Base-by-base conservation (phyloP, 2,113 vertebrate genomes). In the Emydocephalus ijimae region DNA sequence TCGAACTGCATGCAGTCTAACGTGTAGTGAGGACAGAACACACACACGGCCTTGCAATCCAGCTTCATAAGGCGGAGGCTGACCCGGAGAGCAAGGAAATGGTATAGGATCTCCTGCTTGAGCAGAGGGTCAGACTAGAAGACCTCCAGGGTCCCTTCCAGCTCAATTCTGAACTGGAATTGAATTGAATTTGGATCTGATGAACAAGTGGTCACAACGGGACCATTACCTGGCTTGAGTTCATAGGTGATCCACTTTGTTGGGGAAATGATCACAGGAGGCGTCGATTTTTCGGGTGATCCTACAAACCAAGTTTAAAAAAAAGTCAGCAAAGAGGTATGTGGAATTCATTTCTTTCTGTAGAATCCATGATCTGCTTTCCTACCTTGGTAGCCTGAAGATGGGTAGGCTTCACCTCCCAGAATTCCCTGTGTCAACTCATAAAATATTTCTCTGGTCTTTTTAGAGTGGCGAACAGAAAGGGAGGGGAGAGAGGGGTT, bases 171-270 rank as follows among this genome's bases (percentile, higher is more conserved):
- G 61, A 64, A 4, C 0, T 12, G 26, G 14, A 64, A 64, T 12
- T 1, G 61, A 64, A 64, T n/a, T 29, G 59, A 0, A 69, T 45
- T 57, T 34, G 88, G 81, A 59, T 18, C 4, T 12, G 91, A 61
- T 43, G 50, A 23, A 61, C 12, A 50, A 23, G 3, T 45, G 54
- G 18, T 0, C 0, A 90, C 5, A 0, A 0, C 1, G 86, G 23
- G 89, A 34, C 86, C 50, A 52, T 97, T 98, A 98, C 98, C 98
- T 93, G 97, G 94, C 96, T 97, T 96, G 94, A 96, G 94, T 54
- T 98, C 97, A 0, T 98, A 98, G 90, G 94, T 52, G 57, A 97
- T 92, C 48, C 91, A 95, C 90, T 97, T 96, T 69, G 97, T 97
- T 29, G 98, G 98, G 92, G 94, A 96, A 23, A 18, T 24, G 59